phyloP scores from a whole-genome alignment of 1,140 invertebrate species.

The Mylabris phalerata region DNA sequence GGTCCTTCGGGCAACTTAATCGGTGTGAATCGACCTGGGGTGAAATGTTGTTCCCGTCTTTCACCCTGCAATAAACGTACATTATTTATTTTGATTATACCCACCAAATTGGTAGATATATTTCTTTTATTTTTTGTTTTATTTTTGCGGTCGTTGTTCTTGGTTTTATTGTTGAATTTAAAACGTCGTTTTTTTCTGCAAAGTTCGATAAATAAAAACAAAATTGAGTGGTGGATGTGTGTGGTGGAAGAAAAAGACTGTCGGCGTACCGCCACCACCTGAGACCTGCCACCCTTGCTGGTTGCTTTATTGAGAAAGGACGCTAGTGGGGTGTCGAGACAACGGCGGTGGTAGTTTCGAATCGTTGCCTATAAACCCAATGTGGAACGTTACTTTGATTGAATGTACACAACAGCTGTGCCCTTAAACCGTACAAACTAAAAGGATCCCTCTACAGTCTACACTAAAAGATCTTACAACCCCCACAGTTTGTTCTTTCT shows the following conservation, averaged over 20 bases:
- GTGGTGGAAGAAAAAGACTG: neutral
- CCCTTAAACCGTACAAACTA: conserved; percentile 2
- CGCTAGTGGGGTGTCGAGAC: conserved; percentile 6
- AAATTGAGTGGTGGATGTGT: neutral
- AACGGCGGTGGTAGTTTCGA: neutral
- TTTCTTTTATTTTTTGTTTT: too few relatives aligned
- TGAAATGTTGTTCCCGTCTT: conserved; percentile 52
- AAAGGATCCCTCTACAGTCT: neutral
- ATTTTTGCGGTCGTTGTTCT: too few relatives aligned
- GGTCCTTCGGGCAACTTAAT: conserved; percentile 60
- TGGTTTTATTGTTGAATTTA: too few relatives aligned
- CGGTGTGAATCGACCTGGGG: conserved; percentile 57
- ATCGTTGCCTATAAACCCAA: too few relatives aligned
- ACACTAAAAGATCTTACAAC: neutral
- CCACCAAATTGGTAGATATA: too few relatives aligned
- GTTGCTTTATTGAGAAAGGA: too few relatives aligned
- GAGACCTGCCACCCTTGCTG: neutral
- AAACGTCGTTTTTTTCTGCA: neutral
- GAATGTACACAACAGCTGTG: conserved; percentile 24
- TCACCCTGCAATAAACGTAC: conserved; percentile 47
- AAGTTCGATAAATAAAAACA: too few relatives aligned
- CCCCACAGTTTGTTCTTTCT: neutral
- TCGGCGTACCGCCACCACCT: conserved; percentile 5
- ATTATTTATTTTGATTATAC: conserved; percentile 10
- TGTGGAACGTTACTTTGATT: conserved; percentile 12